phyloP scores from a whole-genome alignment of 64 coral and sea anemone species.

The Trachythela sp. region DNA sequence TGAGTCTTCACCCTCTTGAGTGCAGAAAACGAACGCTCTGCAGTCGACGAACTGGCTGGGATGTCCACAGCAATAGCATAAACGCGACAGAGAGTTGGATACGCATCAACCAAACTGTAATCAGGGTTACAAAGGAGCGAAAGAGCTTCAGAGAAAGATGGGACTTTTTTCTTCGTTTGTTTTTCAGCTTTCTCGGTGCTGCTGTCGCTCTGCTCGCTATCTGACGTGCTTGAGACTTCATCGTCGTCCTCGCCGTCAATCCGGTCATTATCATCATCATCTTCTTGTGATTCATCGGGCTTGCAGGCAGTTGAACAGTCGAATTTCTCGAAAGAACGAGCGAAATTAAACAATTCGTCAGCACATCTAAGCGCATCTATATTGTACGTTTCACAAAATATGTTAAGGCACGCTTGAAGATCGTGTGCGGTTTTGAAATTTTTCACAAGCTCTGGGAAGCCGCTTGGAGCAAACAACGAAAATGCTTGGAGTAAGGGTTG shows the following conservation, averaged over 20 bases:
- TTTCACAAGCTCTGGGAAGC: neutral
- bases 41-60: neutral
- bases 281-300: too few relatives aligned
- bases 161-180: neutral
- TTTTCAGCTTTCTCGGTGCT: neutral
- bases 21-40: slow-evolving; percentile 10
- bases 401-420: neutral
- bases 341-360: slow-evolving; percentile 1
- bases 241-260: neutral
- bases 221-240: neutral
- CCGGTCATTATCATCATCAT: neutral
- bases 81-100: neutral
- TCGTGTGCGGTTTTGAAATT: neutral
- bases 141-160: slow-evolving; percentile 17
- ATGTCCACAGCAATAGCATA: slow-evolving; percentile 11
- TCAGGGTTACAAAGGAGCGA: neutral
- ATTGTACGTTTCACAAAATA: neutral
- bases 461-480: neutral
- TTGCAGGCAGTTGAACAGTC: neutral
- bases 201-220: neutral
- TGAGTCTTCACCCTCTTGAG: slow-evolving; percentile 14
- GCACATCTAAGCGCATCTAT: neutral
- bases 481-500: slow-evolving; percentile 14
- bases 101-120: neutral
- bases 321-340: neutral